A percentile compares a stretch with the other conserved stretches of the same genome.
Evolutionary conservation across 2,888 invertebrate genomes (phyloP).

Genomic region (Operophtera brumata): DNA sequence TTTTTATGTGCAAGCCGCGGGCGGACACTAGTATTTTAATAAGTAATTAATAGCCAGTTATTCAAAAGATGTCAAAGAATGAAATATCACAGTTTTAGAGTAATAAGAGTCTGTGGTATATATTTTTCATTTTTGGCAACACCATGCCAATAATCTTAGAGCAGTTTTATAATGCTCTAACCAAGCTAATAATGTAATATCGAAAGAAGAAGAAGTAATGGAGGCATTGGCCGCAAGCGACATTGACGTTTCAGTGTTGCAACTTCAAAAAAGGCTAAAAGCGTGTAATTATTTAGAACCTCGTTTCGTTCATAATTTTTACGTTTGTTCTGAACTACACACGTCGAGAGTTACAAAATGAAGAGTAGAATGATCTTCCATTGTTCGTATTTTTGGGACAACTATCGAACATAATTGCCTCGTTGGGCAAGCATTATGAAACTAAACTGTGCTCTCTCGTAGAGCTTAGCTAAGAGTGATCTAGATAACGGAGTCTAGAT

Average conservation of each 20-base stretch:
- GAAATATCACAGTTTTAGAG: too few relatives aligned
- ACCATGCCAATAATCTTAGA: too few relatives aligned
- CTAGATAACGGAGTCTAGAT: slow-evolving; percentile 11
- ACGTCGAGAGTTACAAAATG: slow-evolving; percentile 10
- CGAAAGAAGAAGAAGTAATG: too few relatives aligned
- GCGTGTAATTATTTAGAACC: not conserved
- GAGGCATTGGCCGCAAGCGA: too few relatives aligned
- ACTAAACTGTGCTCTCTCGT: slow-evolving; percentile 5
- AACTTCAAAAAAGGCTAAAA: not conserved
- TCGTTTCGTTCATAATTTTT: not conserved
- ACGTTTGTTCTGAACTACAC: not conserved
- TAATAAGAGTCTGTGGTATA: too few relatives aligned
- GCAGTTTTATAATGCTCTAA: too few relatives aligned
- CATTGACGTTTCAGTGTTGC: not conserved
- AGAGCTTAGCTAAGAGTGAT: slow-evolving; percentile 6
- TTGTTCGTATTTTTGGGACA: slow-evolving; percentile 25
- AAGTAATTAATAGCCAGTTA: too few relatives aligned
- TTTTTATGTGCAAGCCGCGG: too few relatives aligned
- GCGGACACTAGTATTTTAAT: too few relatives aligned
- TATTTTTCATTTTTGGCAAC: too few relatives aligned
- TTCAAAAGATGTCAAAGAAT: too few relatives aligned
- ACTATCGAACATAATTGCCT: slow-evolving; percentile 20
- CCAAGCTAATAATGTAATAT: too few relatives aligned
- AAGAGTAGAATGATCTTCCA: slow-evolving; percentile 22
- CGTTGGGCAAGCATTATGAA: slow-evolving; percentile 15